Conservation (phyloP, 2,113 vertebrate species). For the Tapirus terrestris region DNA sequence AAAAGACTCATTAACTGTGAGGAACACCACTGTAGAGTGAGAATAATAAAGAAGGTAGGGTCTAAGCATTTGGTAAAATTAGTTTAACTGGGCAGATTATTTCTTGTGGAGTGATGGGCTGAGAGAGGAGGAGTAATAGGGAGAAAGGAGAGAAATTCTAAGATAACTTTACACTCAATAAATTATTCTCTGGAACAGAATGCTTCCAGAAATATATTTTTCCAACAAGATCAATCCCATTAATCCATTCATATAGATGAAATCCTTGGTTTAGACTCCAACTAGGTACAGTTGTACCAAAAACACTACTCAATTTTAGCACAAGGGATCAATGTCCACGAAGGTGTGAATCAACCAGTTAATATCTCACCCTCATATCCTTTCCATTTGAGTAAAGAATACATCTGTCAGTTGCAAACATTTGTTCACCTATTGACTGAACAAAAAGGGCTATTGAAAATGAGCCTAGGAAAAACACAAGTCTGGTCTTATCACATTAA, state of each 20-base stretch:
- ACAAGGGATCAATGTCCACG: background rate
- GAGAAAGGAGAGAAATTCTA: background rate
- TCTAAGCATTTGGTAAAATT: background rate
- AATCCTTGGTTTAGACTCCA: constrained; percentile 7
- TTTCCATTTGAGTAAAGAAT: constrained; percentile 34
- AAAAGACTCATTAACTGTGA: background rate
- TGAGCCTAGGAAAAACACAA: constrained; percentile 60
- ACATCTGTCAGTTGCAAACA: constrained; percentile 24
- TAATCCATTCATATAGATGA: background rate
- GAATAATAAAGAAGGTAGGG: background rate
- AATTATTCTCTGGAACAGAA: constrained; percentile 9
- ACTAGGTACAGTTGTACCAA: background rate
- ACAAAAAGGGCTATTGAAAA: constrained; percentile 60
- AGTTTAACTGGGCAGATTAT: background rate
- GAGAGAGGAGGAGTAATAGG: background rate
- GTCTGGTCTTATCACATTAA: constrained; percentile 77
- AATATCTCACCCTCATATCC: background rate
- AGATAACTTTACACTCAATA: background rate
- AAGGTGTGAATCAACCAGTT: background rate
- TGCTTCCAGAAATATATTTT: constrained; percentile 42
- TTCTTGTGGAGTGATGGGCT: background rate
- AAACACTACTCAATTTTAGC: constrained; percentile 37
- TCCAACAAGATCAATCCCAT: background rate
- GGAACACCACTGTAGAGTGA: background rate
- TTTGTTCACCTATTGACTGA: constrained; percentile 56